Conservation (phyloP, 2,113 vertebrate genomes). For the Cichladusa arquata region DNA sequence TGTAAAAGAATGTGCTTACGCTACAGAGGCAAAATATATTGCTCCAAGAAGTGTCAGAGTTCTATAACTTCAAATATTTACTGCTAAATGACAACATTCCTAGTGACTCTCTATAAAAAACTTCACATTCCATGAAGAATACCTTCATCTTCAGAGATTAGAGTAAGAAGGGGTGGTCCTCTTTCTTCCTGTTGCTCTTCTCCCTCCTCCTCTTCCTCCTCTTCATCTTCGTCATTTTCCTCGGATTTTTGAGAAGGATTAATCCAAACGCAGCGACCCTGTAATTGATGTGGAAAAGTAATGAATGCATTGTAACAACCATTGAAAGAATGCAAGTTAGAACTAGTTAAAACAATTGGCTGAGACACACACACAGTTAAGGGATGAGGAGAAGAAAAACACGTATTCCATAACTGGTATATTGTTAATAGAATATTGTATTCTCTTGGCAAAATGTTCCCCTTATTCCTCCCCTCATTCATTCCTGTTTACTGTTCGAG, state of each 20-base stretch:
- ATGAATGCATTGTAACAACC: background rate
- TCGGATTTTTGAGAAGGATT: slow-evolving; percentile 80
- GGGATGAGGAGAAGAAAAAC: background rate
- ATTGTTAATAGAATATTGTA: background rate
- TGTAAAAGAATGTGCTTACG: background rate
- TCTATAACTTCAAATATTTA: background rate
- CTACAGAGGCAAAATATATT: background rate
- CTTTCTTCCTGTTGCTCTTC: slow-evolving; percentile 83
- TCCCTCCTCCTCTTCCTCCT: slow-evolving; percentile 75
- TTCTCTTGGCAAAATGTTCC: background rate
- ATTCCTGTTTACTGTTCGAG: background rate
- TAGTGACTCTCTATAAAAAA: background rate
- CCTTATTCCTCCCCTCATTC: background rate
- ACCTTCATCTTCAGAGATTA: slow-evolving; percentile 92
- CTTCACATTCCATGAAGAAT: background rate
- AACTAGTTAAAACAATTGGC: background rate
- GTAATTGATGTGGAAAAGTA: background rate
- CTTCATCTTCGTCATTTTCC: slow-evolving; percentile 68
- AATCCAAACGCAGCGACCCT: slow-evolving; percentile 93
- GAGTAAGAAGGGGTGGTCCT: slow-evolving; percentile 88
- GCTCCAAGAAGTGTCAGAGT: background rate
- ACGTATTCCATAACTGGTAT: background rate
- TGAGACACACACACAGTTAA: background rate
- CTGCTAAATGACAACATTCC: background rate
- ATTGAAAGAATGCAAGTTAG: background rate